Evolutionary conservation across 2,113 vertebrate genomes (phyloP).

Genomic region (Thunnus maccoyii): DNA sequence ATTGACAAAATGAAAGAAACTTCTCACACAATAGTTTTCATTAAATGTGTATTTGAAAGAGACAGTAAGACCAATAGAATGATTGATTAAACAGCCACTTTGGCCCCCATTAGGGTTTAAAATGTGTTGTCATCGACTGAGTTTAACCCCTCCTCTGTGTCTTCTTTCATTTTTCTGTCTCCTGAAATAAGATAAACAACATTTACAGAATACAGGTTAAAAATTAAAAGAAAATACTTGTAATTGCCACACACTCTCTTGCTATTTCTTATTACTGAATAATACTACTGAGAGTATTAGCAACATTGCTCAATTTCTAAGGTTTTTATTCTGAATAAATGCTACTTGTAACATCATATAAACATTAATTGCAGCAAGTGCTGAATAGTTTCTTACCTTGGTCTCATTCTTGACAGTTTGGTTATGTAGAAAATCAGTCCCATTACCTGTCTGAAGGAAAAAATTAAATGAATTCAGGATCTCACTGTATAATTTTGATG

Average conservation of each 20-base stretch:
- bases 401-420: fast-evolving
- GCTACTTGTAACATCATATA: background rate
- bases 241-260: background rate
- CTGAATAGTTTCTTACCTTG: background rate
- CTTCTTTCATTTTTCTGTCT: background rate
- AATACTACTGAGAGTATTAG: too few relatives aligned
- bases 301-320: too few relatives aligned
- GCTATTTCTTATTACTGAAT: background rate
- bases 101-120: background rate
- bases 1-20: conserved; percentile 36
- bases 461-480: background rate
- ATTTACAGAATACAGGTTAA: background rate
- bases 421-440: fast-evolving
- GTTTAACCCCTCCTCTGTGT: background rate
- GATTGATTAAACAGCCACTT: background rate
- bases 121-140: background rate
- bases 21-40: conserved; percentile 24
- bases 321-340: too few relatives aligned
- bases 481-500: background rate
- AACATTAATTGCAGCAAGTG: background rate
- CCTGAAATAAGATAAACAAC: background rate
- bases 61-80: background rate
- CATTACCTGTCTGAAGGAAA: fast-evolving
- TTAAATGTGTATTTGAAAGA: conserved; percentile 41
- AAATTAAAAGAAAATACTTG: background rate